Evolutionary conservation across 2,113 vertebrate genomes (phyloP).

Genomic region (Melanerpes aurifrons): DNA sequence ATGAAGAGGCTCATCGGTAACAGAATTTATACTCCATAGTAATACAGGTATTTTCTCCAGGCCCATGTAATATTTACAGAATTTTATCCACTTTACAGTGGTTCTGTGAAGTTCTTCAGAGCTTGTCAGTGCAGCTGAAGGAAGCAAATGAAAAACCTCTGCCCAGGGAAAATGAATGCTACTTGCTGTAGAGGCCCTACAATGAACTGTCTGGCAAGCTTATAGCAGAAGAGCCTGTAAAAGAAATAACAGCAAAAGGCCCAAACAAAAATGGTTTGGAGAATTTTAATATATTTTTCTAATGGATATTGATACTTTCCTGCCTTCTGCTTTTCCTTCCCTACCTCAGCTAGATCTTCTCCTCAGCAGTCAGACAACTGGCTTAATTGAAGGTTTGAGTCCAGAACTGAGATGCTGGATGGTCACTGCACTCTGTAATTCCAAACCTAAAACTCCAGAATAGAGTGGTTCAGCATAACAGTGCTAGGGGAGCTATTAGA

Average conservation of each 20-base stretch:
- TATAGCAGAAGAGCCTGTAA: neutral
- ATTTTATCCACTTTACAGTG: neutral
- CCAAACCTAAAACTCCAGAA: neutral
- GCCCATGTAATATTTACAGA: neutral
- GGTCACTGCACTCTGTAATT: neutral
- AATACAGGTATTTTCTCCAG: neutral
- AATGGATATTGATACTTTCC: neutral
- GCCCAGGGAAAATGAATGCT: neutral
- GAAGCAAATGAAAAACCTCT: constrained; percentile 3
- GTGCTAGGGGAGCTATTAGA: neutral
- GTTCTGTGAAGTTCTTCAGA: neutral
- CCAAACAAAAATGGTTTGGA: neutral
- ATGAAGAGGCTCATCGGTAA: neutral
- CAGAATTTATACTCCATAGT: neutral
- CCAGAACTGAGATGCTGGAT: neutral
- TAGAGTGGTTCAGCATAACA: neutral
- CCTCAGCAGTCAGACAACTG: neutral
- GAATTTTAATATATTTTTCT: neutral
- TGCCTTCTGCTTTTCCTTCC: neutral
- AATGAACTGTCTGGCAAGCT: neutral
- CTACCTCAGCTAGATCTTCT: neutral
- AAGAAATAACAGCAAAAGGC: neutral
- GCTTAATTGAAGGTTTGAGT: neutral
- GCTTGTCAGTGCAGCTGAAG: neutral
- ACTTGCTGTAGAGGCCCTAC: neutral